phyloP scores from a whole-genome alignment of 2,888 invertebrate species.

The Argyra leucocephala region DNA sequence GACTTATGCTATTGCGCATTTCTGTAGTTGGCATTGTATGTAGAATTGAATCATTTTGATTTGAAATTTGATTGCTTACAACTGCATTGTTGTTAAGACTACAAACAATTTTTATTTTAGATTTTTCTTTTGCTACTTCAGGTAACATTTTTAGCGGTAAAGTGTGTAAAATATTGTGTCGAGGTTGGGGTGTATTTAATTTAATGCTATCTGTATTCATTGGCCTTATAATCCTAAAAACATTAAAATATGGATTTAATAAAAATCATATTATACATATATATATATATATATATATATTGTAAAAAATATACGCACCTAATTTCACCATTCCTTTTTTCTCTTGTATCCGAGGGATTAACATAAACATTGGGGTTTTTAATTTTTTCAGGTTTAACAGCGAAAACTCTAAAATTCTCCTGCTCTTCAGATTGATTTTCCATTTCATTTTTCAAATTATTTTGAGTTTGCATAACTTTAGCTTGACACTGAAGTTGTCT shows the following conservation, averaged over 20 bases:
- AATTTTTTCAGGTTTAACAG: not conserved
- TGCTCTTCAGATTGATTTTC: not conserved
- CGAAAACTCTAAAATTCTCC: not conserved
- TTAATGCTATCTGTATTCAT: not conserved
- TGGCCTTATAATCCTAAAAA: not conserved
- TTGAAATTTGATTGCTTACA: not conserved
- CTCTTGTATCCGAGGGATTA: not conserved
- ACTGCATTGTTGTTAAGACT: not conserved
- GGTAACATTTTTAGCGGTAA: not conserved
- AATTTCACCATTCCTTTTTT: not conserved
- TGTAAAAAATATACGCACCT: not conserved
- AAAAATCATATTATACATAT: not conserved
- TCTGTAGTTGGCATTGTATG: not conserved
- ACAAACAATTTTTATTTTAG: not conserved
- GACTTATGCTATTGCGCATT: not conserved
- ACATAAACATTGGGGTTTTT: conserved; percentile 4
- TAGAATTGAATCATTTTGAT: not conserved
- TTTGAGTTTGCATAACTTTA: not conserved
- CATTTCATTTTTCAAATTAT: not conserved
- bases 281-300: not conserved
- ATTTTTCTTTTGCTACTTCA: not conserved
- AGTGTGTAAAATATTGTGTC: not conserved
- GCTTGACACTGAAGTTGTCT: conserved; percentile 8
- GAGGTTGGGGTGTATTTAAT: not conserved
- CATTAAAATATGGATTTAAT: too few species aligned